Percentiles rank a stretch among this genome's conserved stretches.
Conservation (phyloP, 2,888 invertebrate genomes). For the Morpho helenor region DNA sequence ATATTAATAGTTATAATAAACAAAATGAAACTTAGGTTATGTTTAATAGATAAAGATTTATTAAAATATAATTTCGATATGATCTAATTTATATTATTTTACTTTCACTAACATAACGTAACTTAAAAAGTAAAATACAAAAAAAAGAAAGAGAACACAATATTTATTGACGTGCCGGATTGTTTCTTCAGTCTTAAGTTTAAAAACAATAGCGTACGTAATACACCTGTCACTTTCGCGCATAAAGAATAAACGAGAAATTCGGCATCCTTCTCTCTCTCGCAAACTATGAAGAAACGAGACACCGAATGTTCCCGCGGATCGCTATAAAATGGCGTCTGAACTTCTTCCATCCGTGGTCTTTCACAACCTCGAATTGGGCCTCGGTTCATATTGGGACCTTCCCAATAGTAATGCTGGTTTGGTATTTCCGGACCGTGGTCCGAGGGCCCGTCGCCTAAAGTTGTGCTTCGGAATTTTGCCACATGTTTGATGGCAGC, state of each 20-base stretch:
- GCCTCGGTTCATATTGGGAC: slow-evolving; percentile 31
- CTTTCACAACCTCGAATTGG: slow-evolving; percentile 61
- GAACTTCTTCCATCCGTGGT: slow-evolving; percentile 42
- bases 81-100: not conserved
- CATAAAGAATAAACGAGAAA: slow-evolving; percentile 9
- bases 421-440: slow-evolving; percentile 40
- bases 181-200: slow-evolving; percentile 21
- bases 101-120: slow-evolving; percentile 6
- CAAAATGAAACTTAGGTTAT: no score
- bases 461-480: slow-evolving; percentile 64
- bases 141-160: slow-evolving; percentile 12
- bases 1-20: no score
- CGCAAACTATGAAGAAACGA: slow-evolving; percentile 1
- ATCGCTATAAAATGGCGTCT: slow-evolving; percentile 20
- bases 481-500: slow-evolving; percentile 73
- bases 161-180: slow-evolving; percentile 15
- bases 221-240: slow-evolving; percentile 19
- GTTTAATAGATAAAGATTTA: no score
- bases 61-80: no score
- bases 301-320: slow-evolving; percentile 7
- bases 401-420: slow-evolving; percentile 50
- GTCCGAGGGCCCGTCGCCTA: slow-evolving; percentile 49
- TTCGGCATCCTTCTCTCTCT: slow-evolving; percentile 8
- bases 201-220: slow-evolving; percentile 10
- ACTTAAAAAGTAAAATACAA: slow-evolving; percentile 5